Conservation (phyloP, 2,888 invertebrate species). For the Oscheius onirici region DNA sequence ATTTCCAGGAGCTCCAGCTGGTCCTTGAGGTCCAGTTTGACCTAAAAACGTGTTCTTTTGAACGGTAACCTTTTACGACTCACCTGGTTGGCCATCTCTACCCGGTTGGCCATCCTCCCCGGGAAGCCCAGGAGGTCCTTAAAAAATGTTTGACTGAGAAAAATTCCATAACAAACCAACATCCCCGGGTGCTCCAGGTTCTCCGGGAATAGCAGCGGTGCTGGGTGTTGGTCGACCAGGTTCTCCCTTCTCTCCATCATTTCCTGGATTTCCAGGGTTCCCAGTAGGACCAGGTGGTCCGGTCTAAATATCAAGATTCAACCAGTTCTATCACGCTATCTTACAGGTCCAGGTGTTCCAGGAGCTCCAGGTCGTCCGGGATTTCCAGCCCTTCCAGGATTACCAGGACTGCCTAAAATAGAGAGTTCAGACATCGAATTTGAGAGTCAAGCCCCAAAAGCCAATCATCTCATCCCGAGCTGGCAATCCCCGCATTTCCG, state of each 20-base stretch:
- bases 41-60: too few species aligned
- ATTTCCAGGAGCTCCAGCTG: constrained; percentile 65
- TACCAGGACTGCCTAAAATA: constrained; percentile 37
- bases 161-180: constrained; percentile 35
- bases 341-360: constrained; percentile 33
- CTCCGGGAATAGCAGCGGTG: constrained; percentile 67
- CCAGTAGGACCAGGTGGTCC: constrained; percentile 63
- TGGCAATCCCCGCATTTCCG: constrained; percentile 5
- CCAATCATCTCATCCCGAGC: not conserved
- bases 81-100: constrained; percentile 64
- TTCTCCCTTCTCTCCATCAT: constrained; percentile 64
- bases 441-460: not conserved
- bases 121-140: constrained; percentile 58
- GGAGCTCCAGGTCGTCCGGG: constrained; percentile 65
- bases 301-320: constrained; percentile 40
- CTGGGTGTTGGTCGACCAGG: constrained; percentile 62
- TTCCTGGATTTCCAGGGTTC: constrained; percentile 58
- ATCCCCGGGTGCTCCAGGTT: constrained; percentile 67
- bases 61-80: too few species aligned
- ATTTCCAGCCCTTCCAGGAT: constrained; percentile 63
- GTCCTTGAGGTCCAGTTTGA: constrained; percentile 63
- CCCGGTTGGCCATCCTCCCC: constrained; percentile 68
- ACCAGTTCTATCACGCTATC: too few species aligned
- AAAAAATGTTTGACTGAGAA: constrained; percentile 19
- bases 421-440: not conserved